A percentile compares a stretch with the other conserved stretches of the same genome.
Evolutionary conservation across 2,888 invertebrate species (phyloP).

Genomic region (Lepidochrysops patricia): DNA sequence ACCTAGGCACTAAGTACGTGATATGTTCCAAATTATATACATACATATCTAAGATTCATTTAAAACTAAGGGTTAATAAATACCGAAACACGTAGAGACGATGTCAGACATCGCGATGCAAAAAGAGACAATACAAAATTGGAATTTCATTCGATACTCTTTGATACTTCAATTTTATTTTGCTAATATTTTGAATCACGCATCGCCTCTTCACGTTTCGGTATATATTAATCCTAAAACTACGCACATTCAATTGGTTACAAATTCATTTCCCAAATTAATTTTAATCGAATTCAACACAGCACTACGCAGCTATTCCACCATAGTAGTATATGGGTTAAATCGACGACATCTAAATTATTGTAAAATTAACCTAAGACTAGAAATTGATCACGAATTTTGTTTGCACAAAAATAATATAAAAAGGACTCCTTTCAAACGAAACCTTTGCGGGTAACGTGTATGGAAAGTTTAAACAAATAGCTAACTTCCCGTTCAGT

Average conservation of each 20-base stretch:
- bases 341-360: conserved; percentile 10
- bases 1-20: conserved; percentile 30
- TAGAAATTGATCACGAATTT: neutral
- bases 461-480: neutral
- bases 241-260: conserved; percentile 2
- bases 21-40: conserved; percentile 31
- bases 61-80: no score
- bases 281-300: neutral
- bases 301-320: neutral
- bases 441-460: neutral
- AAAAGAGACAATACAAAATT: no score
- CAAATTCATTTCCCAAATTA: neutral
- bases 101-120: no score
- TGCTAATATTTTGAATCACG: no score
- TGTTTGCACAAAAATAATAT: neutral
- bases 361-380: neutral
- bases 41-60: conserved; percentile 5
- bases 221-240: no score
- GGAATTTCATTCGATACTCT: no score
- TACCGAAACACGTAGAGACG: no score
- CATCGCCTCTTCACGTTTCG: no score
- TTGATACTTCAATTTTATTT: no score
- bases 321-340: neutral
- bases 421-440: neutral
- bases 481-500: conserved; percentile 19